A percentile compares a stretch with the other conserved stretches of the same genome.
Conservation (phyloP, 2,113 vertebrate genomes). For the Dipodomys ordii region DNA sequence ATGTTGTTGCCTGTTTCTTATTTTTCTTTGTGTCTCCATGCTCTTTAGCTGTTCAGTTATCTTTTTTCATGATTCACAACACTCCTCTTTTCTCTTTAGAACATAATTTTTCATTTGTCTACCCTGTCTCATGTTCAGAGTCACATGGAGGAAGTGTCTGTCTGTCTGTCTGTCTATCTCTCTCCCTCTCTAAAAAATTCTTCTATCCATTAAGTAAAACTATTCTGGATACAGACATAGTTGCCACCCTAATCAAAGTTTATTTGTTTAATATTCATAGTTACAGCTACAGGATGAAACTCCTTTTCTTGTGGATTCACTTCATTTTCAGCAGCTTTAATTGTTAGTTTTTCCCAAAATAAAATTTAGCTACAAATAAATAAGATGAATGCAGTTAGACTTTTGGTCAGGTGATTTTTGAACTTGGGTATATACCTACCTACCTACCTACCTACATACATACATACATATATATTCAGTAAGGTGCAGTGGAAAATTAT, state of each 20-base stretch:
- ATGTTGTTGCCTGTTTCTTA: too few relatives aligned
- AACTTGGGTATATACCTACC: background rate
- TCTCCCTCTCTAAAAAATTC: background rate
- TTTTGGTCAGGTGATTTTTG: background rate
- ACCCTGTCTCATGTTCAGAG: too few relatives aligned
- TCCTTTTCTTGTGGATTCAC: background rate
- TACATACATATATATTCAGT: background rate
- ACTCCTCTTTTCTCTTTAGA: too few relatives aligned
- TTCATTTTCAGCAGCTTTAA: slow-evolving; percentile 33
- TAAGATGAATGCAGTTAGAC: background rate
- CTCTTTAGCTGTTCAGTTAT: too few relatives aligned
- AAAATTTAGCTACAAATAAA: slow-evolving; percentile 29
- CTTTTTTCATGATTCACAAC: too few relatives aligned
- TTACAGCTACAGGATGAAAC: background rate
- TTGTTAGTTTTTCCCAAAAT: slow-evolving; percentile 40
- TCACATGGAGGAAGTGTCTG: too few relatives aligned
- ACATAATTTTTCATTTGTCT: too few relatives aligned
- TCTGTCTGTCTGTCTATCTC: too few relatives aligned
- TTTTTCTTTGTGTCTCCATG: too few relatives aligned
- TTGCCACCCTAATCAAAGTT: background rate
- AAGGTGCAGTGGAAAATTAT: background rate
- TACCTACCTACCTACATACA: too few relatives aligned
- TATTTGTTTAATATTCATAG: background rate
- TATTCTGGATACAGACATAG: background rate
- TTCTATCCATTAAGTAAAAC: background rate